A percentile compares a stretch with the other conserved stretches of the same genome.
These are phyloP conservation scores for Centrocercus urophasianus DNA, from an alignment of 2,113 vertebrate genomes.

Conservation along the genomic window DNA sequence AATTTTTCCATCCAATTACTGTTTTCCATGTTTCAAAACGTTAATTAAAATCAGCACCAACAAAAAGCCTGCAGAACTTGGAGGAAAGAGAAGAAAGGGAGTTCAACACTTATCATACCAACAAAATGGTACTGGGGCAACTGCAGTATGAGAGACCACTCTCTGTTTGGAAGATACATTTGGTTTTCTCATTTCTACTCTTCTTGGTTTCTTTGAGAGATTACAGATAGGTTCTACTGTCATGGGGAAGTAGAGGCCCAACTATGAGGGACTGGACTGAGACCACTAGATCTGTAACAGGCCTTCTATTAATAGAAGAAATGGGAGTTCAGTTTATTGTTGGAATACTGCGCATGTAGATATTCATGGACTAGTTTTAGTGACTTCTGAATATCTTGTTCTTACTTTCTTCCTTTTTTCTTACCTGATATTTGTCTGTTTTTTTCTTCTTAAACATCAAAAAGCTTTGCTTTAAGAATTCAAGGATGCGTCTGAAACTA, in stretches of 20 bases:
- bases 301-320: not conserved
- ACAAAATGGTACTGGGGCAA: not conserved
- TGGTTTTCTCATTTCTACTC: not conserved
- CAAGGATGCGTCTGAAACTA: conserved; percentile 35
- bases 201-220: not conserved
- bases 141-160: not conserved
- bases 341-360: not conserved
- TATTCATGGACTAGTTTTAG: not conserved
- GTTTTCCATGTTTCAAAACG: not conserved
- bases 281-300: not conserved
- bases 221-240: not conserved
- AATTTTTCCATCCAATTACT: not conserved
- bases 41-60: conserved; percentile 1
- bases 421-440: conserved; percentile 12
- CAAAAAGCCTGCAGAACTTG: not conserved
- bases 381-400: not conserved
- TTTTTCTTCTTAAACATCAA: conserved; percentile 53
- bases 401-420: not conserved
- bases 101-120: not conserved
- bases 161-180: not conserved
- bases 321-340: not conserved
- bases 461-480: conserved; percentile 52
- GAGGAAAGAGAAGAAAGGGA: not conserved
- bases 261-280: not conserved
- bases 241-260: not conserved